Conservation (phyloP, 2,797 vertebrate species). For the Okamejei kenojei region DNA sequence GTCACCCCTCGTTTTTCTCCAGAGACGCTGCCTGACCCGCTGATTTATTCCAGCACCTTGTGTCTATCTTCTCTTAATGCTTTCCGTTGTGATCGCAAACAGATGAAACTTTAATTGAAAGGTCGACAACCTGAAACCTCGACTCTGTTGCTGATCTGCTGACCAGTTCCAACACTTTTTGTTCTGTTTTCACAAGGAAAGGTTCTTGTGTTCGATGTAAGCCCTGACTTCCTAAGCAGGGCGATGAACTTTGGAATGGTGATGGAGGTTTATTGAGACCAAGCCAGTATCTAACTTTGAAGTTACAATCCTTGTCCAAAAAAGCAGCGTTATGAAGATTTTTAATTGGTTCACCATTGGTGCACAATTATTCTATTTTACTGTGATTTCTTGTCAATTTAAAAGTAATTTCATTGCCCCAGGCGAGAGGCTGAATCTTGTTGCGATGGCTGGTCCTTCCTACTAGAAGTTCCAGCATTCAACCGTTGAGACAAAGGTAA, state of each 20-base stretch:
- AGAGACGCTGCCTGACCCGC: no score
- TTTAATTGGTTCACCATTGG: not conserved
- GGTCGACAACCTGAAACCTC: not conserved
- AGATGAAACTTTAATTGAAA: not conserved
- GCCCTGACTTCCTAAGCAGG: not conserved
- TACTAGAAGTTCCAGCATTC: no score
- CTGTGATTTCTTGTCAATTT: no score
- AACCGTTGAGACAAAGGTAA: no score
- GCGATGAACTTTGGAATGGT: not conserved
- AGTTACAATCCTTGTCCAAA: not conserved
- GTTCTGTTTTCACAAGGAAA: not conserved
- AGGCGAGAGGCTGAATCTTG: no score
- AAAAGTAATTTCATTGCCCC: no score
- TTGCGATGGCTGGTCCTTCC: no score
- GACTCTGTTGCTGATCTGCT: not conserved
- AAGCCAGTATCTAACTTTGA: not conserved
- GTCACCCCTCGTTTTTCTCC: no score
- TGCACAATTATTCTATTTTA: not conserved
- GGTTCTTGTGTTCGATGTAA: not conserved
- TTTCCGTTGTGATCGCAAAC: not conserved
- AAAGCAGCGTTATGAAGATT: not conserved
- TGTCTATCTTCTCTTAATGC: no score
- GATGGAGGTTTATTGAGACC: not conserved
- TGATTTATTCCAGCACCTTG: no score
- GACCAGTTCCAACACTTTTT: not conserved